phyloP scores from a whole-genome alignment of 2,888 invertebrate genomes.

The Pardosa pseudoannulata region DNA sequence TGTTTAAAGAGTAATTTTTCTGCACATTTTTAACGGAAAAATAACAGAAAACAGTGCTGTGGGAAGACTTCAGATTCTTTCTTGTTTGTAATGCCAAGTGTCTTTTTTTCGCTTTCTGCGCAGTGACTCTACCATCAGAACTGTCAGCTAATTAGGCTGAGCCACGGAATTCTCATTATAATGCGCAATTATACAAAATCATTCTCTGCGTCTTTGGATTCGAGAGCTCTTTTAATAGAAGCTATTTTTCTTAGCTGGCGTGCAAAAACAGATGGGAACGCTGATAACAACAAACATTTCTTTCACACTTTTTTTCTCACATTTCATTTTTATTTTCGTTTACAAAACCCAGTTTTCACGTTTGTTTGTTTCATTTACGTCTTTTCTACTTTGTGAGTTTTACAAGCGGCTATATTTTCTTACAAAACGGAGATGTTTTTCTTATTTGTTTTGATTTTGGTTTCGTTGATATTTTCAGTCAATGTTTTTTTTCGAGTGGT shows the following conservation, averaged over 20 bases:
- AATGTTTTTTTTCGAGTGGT: conserved; percentile 24
- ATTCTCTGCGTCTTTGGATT: not conserved
- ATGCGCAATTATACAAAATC: conserved; percentile 31
- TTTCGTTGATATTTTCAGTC: not conserved
- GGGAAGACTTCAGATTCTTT: too few relatives aligned
- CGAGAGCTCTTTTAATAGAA: conserved; percentile 41
- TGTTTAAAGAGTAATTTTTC: too few relatives aligned
- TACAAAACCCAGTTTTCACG: not conserved
- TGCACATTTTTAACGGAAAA: too few relatives aligned
- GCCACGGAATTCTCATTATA: not conserved
- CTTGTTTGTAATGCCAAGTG: too few relatives aligned
- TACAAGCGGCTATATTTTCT: conserved; percentile 9
- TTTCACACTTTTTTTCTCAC: too few relatives aligned
- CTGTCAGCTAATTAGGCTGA: conserved; percentile 33
- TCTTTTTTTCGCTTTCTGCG: too few relatives aligned
- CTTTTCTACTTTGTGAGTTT: not conserved
- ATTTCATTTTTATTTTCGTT: too few relatives aligned
- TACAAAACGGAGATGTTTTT: conserved; percentile 25
- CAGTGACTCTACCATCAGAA: too few relatives aligned
- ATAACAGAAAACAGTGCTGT: too few relatives aligned
- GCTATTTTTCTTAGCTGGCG: conserved; percentile 22
- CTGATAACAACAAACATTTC: conserved; percentile 45
- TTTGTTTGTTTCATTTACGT: conserved; percentile 3
- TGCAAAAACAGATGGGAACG: conserved; percentile 29
- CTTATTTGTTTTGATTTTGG: too few relatives aligned